Percentiles rank a stretch among this genome's conserved stretches.
These are phyloP conservation scores for Choristoneura rosaceana DNA, from an alignment of 2,888 invertebrate species.

Conservation along the genomic window DNA sequence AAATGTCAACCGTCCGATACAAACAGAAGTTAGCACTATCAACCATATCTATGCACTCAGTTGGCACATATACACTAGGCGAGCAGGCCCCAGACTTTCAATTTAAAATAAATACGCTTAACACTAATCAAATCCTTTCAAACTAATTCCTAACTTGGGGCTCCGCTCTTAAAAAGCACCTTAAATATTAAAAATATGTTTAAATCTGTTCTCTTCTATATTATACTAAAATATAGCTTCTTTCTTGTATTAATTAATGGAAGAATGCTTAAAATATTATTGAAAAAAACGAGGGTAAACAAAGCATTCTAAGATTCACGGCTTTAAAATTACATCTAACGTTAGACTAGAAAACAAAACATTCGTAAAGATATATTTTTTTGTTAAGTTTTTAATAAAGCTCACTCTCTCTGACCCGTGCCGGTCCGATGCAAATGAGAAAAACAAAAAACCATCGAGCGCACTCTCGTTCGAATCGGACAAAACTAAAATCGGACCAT, in stretches of 20 bases:
- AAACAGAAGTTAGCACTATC: constrained; percentile 10
- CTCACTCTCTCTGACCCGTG: constrained; percentile 60
- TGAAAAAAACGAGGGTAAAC: constrained; percentile 60
- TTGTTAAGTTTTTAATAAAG: constrained; percentile 63
- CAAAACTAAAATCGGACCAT: constrained; percentile 68
- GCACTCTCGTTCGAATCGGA: constrained; percentile 58
- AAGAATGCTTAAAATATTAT: constrained; percentile 75
- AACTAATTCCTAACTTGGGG: constrained; percentile 70
- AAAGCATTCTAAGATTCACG: constrained; percentile 54
- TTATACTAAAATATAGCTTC: constrained; percentile 72
- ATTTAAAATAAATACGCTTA: constrained; percentile 71
- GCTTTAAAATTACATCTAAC: constrained; percentile 64
- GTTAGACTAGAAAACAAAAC: constrained; percentile 82
- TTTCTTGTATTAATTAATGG: constrained; percentile 67
- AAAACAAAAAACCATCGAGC: constrained; percentile 65
- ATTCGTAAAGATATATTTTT: constrained; percentile 70
- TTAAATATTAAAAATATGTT: constrained; percentile 62
- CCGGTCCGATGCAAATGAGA: constrained; percentile 60
- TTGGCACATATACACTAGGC: constrained; percentile 77
- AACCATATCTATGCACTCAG: constrained; percentile 47
- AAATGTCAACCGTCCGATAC: constrained; percentile 20
- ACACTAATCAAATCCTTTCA: constrained; percentile 76
- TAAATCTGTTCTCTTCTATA: constrained; percentile 62
- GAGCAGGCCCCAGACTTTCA: constrained; percentile 66
- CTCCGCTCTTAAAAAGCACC: constrained; percentile 73